Evolutionary conservation across 1,140 invertebrate species (phyloP), one percentile per base, ranked within the genome.

Genomic region (Caenorhabditis brenneri): DNA sequence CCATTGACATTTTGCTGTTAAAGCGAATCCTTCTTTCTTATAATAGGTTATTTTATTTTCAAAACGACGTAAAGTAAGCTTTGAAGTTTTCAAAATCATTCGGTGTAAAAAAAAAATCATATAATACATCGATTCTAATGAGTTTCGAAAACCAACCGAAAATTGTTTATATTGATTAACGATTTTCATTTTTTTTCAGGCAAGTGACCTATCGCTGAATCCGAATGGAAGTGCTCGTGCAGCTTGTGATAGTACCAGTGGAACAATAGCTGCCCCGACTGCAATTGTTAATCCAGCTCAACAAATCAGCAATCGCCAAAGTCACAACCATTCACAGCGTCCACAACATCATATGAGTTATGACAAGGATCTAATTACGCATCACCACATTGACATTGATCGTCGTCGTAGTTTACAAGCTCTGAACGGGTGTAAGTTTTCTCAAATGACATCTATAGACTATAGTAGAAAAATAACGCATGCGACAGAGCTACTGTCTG

Each of bases 81-180:
- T n/a, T n/a, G n/a, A n/a, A n/a, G n/a, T n/a, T n/a, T n/a, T n/a
- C n/a, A n/a, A n/a, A n/a, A n/a, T n/a, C n/a, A n/a, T n/a, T n/a
- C n/a, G n/a, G n/a, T n/a, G n/a, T n/a, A n/a, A n/a, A n/a, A n/a
- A n/a, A n/a, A n/a, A n/a, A n/a, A 2, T 51, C n/a, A 51, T 95
- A 97, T 46, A 16, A 16, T 46, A 4, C 42, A 51, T 12, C 15
- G 49, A 51, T 6, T 19, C 15, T 16, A 51, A n/a, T 51, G 19
- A 19, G 0, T n/a, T 51, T 55, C 27, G 22, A 16, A n/a, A 55
- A 55, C 9, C 9, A 55, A 27, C 1, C 1, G 49, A 51, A 51
- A 22, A 4, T n/a, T n/a, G n/a, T n/a, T 88, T 94, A 96, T 88
- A 93, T 29, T 31, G 22, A 65, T 4, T n/a, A 36, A 19, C 2